These are phyloP conservation scores for Paelopatides confundens DNA, from an alignment of 53 echinoderm and acorn worm genomes.

Conservation along the genomic window DNA sequence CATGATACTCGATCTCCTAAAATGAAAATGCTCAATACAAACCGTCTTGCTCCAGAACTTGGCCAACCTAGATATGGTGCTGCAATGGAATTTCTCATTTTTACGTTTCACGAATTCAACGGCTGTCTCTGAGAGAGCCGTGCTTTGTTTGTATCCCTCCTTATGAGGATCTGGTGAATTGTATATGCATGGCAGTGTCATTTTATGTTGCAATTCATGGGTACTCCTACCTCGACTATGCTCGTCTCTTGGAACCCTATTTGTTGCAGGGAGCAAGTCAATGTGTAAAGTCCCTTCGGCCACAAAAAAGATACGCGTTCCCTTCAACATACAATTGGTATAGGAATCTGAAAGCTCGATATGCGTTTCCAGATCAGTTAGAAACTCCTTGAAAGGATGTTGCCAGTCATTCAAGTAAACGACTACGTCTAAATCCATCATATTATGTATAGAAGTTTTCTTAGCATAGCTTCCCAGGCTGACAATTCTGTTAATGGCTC, in stretches of 20 bases:
- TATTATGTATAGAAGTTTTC: conserved; percentile 19
- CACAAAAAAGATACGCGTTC: not conserved
- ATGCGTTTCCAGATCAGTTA: not conserved
- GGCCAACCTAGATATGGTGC: conserved; percentile 10
- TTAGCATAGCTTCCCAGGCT: conserved; percentile 5
- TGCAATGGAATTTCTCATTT: not conserved
- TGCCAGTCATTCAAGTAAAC: conserved; percentile 31
- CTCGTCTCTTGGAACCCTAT: not conserved
- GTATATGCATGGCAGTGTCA: not conserved
- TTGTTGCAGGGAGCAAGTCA: conserved; percentile 21
- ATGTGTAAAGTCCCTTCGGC: conserved; percentile 9
- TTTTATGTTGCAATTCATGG: not conserved
- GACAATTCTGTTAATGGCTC: not conserved
- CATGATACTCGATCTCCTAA: conserved; percentile 25
- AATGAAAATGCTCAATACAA: conserved; percentile 1
- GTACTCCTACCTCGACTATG: not conserved
- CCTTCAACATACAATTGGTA: not conserved
- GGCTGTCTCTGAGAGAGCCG: not conserved
- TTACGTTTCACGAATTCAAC: conserved; percentile 37
- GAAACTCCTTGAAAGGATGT: conserved; percentile 5
- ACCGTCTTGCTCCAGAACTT: conserved; percentile 48
- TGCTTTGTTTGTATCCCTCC: conserved; percentile 24
- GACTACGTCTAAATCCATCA: conserved; percentile 37
- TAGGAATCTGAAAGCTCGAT: not conserved
- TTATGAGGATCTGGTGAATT: not conserved